These are phyloP conservation scores for Samia ricini DNA, from an alignment of 1,140 invertebrate species.

Conservation along the genomic window DNA sequence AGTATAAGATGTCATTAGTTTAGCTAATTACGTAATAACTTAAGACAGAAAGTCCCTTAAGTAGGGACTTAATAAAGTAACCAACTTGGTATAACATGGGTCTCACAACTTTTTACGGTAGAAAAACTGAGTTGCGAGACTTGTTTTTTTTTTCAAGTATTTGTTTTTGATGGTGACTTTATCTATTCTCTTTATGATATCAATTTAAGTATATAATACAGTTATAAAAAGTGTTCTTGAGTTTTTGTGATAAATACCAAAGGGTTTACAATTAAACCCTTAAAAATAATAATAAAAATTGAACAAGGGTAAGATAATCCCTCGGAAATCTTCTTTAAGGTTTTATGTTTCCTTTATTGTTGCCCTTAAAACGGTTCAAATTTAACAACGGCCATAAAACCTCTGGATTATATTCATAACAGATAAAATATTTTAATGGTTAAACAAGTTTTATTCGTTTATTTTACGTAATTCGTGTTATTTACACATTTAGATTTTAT, in stretches of 20 bases:
- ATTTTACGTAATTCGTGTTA: conserved; percentile 68
- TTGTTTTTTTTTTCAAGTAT: too few relatives aligned
- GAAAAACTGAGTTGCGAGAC: too few relatives aligned
- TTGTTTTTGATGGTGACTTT: too few relatives aligned
- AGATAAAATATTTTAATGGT: conserved; percentile 73
- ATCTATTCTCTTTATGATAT: not conserved
- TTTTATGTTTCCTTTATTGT: conserved; percentile 63
- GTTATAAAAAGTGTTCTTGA: not conserved
- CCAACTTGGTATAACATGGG: too few relatives aligned
- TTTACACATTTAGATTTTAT: not conserved
- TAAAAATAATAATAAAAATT: conserved; percentile 28
- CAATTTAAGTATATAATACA: not conserved
- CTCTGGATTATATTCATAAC: conserved; percentile 73
- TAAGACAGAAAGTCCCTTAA: too few relatives aligned
- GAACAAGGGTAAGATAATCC: conserved; percentile 54
- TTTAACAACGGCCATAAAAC: conserved; percentile 66
- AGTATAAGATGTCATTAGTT: too few relatives aligned
- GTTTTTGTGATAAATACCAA: not conserved
- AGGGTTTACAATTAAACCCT: conserved; percentile 26
- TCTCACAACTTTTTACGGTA: too few relatives aligned
- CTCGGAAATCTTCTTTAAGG: conserved; percentile 41
- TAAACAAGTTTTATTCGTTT: conserved; percentile 67
- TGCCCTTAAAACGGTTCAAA: conserved; percentile 56
- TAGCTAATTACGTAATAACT: too few relatives aligned
- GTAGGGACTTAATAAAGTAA: too few relatives aligned